Evolutionary conservation across 2,888 invertebrate genomes (phyloP), one percentile per base, ranked within the genome.

Genomic region (Himalopsyche tibetana): DNA sequence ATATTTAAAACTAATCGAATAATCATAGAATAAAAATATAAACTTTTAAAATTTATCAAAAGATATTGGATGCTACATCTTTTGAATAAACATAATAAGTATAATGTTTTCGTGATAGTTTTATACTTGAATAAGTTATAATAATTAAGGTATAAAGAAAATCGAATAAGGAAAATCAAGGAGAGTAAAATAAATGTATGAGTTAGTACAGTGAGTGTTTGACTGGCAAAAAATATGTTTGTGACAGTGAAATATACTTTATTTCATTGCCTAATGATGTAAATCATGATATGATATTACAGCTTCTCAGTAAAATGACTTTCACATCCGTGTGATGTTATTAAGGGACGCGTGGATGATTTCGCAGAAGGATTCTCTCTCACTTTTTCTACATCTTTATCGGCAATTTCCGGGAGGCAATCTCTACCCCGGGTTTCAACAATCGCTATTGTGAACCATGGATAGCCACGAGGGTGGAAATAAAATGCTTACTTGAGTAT

Each of bases 241-340:
- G 63, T 63, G 63, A 63, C 63, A 63, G 63, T 63, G 63, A 63
- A 28, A 63, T 63, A 63, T 63, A 63, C 19, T 19, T 63, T 63
- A 63, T 63, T 63, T 63, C 19, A 63, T 63, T 63, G 19, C 63
- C 28, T 63, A 63, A 63, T 63, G 63, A 63, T 63, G 63, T 63
- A 63, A 63, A 63, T 63, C 63, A 63, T 63, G 63, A 63, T 63
- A 63, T 63, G 63, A 63, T 63, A 63, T 63, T 63, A 63, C 63
- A 63, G 63, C 63, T 28, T 63, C 28, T 63, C 19, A 63, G 63
- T 28, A 63, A 63, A 63, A 63, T 63, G 63, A 63, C 63, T 63
- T 63, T 63, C 63, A 63, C 63, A 63, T 63, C 63, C 63, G 63
- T 63, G 63, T 63, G 63, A 63, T 28, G 63, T 63, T 63, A 63